Percentiles rank a stretch among this genome's conserved stretches.
Conservation (phyloP, 2,888 invertebrate genomes). For the Cheiracanthium punctorium region DNA sequence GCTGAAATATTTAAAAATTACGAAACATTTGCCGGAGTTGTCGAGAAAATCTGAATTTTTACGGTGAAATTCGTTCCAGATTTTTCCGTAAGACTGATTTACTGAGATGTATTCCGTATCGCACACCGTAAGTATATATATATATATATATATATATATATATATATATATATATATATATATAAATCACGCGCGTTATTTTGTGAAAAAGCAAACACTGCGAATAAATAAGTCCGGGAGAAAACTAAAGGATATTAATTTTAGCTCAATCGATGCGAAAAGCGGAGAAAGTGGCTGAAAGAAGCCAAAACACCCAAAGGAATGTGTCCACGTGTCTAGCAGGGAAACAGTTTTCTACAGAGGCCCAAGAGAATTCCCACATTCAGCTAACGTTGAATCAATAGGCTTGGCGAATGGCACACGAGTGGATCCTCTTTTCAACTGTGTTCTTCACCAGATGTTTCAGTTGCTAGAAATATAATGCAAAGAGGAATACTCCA, state of each 20-base stretch:
- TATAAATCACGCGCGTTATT: slow-evolving; percentile 1
- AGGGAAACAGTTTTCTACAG: slow-evolving; percentile 55
- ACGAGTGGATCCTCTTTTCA: slow-evolving; percentile 60
- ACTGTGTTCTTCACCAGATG: slow-evolving; percentile 47
- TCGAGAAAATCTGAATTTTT: too few relatives aligned
- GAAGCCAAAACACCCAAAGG: slow-evolving; percentile 59
- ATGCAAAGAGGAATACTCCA: slow-evolving; percentile 1
- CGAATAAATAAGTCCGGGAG: slow-evolving; percentile 39
- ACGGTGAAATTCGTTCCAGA: too few relatives aligned
- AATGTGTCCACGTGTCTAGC: slow-evolving; percentile 55
- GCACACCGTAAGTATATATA: too few relatives aligned
- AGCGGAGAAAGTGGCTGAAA: slow-evolving; percentile 47
- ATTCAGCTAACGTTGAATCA: slow-evolving; percentile 65
- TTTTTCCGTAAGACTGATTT: too few relatives aligned
- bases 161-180: too few relatives aligned
- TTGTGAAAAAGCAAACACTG: slow-evolving; percentile 18
- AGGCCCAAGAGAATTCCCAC: slow-evolving; percentile 47
- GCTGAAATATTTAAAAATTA: too few relatives aligned
- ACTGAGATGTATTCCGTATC: too few relatives aligned
- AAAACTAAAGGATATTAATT: slow-evolving; percentile 62
- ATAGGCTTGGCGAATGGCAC: slow-evolving; percentile 55
- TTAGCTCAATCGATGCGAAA: slow-evolving; percentile 52
- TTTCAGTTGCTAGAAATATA: slow-evolving; percentile 44
- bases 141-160: too few relatives aligned
- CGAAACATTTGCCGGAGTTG: too few relatives aligned